These are phyloP conservation scores for Stichopus horrens DNA, from an alignment of 53 echinoderm and acorn worm genomes.

Conservation along the genomic window DNA sequence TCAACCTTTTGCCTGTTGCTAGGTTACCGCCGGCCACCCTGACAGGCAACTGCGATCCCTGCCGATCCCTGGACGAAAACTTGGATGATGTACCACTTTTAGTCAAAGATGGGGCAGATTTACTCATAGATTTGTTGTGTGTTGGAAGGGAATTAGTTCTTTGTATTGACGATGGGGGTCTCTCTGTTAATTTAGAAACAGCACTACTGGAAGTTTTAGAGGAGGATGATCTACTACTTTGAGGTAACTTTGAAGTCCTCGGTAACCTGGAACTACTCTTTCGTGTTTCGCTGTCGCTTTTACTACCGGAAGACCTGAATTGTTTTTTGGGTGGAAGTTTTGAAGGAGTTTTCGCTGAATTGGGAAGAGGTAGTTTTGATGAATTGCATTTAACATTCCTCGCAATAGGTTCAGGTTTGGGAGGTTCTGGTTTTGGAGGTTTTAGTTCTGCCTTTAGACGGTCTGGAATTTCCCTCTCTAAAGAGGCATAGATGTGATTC, in stretches of 20 bases:
- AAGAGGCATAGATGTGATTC: conserved; percentile 42
- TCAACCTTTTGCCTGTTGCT: conserved; percentile 70
- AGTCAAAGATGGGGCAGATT: conserved; percentile 78
- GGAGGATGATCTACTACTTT: conserved; percentile 38
- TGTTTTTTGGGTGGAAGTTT: conserved; percentile 46
- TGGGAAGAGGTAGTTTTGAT: conserved; percentile 43
- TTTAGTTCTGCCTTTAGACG: neutral
- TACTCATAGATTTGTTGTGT: conserved; percentile 77
- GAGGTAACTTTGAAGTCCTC: conserved; percentile 36
- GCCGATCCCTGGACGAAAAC: conserved; percentile 59
- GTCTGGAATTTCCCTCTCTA: conserved; percentile 35
- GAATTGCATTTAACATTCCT: neutral
- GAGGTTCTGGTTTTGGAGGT: neutral
- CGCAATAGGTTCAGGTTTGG: conserved; percentile 17
- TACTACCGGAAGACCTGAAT: conserved; percentile 41
- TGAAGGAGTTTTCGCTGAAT: conserved; percentile 32
- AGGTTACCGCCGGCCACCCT: conserved; percentile 74
- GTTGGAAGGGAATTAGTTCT: conserved; percentile 74
- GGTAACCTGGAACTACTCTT: conserved; percentile 45
- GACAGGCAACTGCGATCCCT: conserved; percentile 56
- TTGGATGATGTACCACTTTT: conserved; percentile 60
- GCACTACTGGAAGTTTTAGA: conserved; percentile 38
- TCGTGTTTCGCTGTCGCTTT: conserved; percentile 50
- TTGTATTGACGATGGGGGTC: conserved; percentile 47
- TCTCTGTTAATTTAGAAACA: conserved; percentile 53